These are phyloP conservation scores for Oryzias melastigma DNA, from an alignment of 2,113 vertebrate genomes.

Conservation along the genomic window DNA sequence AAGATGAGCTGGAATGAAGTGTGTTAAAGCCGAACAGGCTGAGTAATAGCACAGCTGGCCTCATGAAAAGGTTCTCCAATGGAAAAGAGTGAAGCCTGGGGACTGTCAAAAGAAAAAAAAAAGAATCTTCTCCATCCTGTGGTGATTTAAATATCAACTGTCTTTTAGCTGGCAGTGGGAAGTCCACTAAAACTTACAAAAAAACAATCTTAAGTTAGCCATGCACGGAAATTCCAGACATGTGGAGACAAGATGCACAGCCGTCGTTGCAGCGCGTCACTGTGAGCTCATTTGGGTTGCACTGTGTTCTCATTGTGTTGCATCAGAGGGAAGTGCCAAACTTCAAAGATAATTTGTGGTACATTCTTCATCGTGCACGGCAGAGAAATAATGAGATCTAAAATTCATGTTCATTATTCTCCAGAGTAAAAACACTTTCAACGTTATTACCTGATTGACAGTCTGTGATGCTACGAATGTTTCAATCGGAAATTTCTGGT, in stretches of 20 bases:
- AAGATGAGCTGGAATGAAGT: background rate
- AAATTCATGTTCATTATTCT: constrained; percentile 10
- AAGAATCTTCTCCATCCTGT: background rate
- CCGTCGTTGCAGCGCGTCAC: background rate
- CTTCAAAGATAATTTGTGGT: constrained; percentile 39
- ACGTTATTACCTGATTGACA: background rate
- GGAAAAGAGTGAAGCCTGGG: background rate
- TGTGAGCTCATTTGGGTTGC: constrained; percentile 6
- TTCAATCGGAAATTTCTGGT: background rate
- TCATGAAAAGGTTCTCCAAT: background rate
- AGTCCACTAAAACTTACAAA: background rate
- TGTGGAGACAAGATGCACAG: background rate
- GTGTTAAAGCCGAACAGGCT: background rate
- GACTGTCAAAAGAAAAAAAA: background rate
- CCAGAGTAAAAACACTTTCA: constrained; percentile 2
- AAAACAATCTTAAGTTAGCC: background rate
- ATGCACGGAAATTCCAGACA: background rate
- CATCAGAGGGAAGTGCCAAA: constrained; percentile 47
- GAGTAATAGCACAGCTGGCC: background rate
- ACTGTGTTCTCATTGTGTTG: constrained; percentile 31
- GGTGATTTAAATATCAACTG: background rate
- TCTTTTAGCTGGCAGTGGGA: background rate
- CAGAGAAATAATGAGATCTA: constrained; percentile 30
- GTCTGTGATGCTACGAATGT: background rate
- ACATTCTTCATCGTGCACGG: no score